Evolutionary conservation across 2,113 vertebrate genomes (phyloP).

Genomic region (Puntigrus tetrazona): DNA sequence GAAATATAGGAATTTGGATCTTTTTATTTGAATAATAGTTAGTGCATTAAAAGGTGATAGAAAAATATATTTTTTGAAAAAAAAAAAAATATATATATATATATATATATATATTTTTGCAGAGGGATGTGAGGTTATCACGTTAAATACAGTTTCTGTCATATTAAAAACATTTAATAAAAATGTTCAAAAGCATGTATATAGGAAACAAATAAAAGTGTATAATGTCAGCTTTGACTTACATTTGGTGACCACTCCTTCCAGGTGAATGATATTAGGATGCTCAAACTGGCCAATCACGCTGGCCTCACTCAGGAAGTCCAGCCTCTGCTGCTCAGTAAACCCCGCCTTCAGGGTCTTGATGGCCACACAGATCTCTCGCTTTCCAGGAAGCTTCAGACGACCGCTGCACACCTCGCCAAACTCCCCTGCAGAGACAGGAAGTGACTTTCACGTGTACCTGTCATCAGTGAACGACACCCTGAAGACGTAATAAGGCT

Average conservation of each 20-base stretch:
- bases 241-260: slow-evolving; percentile 99
- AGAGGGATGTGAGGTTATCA: no score
- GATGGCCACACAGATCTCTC: slow-evolving; percentile 97
- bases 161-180: no score
- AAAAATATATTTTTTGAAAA: no score
- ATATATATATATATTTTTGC: no score
- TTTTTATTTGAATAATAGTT: no score
- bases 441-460: not conserved
- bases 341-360: slow-evolving; percentile 98
- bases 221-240: slow-evolving; percentile 61
- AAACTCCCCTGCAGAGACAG: slow-evolving; percentile 82
- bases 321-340: slow-evolving; percentile 94
- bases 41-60: no score
- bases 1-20: not conserved
- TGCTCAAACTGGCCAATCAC: slow-evolving; percentile 99
- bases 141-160: no score
- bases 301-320: slow-evolving; percentile 97
- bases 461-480: not conserved
- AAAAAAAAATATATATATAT: no score
- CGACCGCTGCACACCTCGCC: slow-evolving; percentile 97
- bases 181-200: no score
- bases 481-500: not conserved
- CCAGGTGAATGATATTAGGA: slow-evolving; percentile 96
- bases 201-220: not conserved
- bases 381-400: slow-evolving; percentile 94